Evolutionary conservation across 2,797 vertebrate genomes (phyloP).

Genomic region (Acanthurus lineatus): DNA sequence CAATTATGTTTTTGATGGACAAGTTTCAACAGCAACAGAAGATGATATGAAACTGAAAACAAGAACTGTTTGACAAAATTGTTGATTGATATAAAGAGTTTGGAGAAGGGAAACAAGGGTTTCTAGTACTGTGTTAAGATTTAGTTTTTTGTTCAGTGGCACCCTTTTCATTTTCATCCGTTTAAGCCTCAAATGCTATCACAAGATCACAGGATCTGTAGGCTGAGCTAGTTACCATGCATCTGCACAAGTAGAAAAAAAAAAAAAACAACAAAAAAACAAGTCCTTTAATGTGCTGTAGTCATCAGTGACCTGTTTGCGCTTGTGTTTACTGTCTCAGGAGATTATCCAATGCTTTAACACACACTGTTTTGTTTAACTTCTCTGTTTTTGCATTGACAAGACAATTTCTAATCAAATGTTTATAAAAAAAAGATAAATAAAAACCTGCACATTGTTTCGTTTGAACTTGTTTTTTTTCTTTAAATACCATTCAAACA

Average conservation of each 20-base stretch:
- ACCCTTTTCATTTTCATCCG: neutral
- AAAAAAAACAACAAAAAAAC: neutral
- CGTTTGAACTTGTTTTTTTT: neutral
- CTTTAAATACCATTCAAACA: neutral
- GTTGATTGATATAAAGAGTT: too few species aligned
- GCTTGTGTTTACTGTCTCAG: slow-evolving; percentile 47
- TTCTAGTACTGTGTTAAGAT: slow-evolving; percentile 1
- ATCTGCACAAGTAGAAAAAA: neutral
- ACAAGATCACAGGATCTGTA: neutral
- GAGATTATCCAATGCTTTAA: slow-evolving; percentile 37
- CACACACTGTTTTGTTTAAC: slow-evolving; percentile 23
- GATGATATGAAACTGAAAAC: too few species aligned
- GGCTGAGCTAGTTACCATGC: neutral
- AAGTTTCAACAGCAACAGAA: too few species aligned
- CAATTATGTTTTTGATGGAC: too few species aligned
- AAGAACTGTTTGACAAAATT: too few species aligned
- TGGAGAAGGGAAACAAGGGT: neutral
- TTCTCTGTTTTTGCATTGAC: slow-evolving; percentile 39
- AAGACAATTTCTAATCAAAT: slow-evolving; percentile 39
- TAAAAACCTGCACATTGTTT: slow-evolving; percentile 36
- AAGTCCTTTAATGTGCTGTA: slow-evolving; percentile 16
- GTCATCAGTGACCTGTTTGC: slow-evolving; percentile 15
- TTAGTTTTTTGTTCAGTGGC: slow-evolving; percentile 3
- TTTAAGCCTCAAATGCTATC: neutral
- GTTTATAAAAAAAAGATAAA: slow-evolving; percentile 28